Conservation (phyloP, 1,140 invertebrate genomes). For the Sycobia sp. region DNA sequence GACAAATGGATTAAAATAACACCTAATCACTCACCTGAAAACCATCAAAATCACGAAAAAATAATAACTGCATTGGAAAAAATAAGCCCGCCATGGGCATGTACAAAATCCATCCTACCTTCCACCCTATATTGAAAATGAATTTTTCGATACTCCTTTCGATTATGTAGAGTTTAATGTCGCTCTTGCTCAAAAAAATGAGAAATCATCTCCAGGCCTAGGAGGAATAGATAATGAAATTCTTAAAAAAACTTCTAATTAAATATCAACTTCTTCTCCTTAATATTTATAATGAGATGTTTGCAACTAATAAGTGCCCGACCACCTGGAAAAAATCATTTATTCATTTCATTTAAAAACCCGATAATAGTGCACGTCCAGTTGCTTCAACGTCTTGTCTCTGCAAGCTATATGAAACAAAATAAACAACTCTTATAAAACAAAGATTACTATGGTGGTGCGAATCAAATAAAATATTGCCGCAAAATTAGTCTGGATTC, state of each 20-base stretch:
- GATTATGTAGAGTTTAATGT: neutral
- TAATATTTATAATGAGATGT: conserved; percentile 7
- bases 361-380: neutral
- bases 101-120: neutral
- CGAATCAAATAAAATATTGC: neutral
- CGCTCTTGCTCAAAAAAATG: neutral
- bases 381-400: neutral
- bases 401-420: too few species aligned
- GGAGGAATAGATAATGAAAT: conserved; percentile 4
- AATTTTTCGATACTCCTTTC: neutral
- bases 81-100: neutral
- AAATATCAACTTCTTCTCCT: neutral
- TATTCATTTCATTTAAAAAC: neutral
- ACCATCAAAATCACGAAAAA: neutral
- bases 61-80: neutral
- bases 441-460: neutral
- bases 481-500: neutral
- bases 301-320: neutral
- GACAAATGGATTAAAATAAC: neutral
- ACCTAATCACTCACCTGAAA: neutral
- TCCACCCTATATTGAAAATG: neutral
- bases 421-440: neutral
- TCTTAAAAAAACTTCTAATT: neutral
- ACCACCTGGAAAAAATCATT: neutral
- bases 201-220: neutral